Percentiles rank a stretch among this genome's conserved stretches.
Evolutionary conservation across 1,140 invertebrate genomes (phyloP).

Genomic region (Sycophila sp.): DNA sequence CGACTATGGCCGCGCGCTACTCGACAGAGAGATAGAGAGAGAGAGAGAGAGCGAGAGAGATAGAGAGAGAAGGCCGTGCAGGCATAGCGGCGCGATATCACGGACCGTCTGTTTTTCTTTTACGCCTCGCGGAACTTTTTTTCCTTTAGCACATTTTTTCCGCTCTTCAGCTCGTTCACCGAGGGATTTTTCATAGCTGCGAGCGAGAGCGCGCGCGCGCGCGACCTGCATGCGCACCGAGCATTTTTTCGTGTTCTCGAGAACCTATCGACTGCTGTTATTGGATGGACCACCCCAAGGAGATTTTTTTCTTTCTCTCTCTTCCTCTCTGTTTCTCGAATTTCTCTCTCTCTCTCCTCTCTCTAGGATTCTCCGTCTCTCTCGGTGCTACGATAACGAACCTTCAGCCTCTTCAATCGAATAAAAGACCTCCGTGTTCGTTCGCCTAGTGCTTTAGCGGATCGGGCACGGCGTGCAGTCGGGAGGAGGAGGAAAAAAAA

Average conservation of each 20-base stretch:
- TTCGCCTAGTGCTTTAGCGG: neutral
- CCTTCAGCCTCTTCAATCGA: conserved; percentile 29
- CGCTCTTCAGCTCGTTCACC: neutral
- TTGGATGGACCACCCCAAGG: conserved; percentile 1
- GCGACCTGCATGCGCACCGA: neutral
- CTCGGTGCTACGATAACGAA: conserved; percentile 32
- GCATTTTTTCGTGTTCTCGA: neutral
- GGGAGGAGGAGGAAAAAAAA: conserved; percentile 29
- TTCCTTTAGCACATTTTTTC: conserved; percentile 49
- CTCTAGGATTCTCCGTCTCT: too few species aligned
- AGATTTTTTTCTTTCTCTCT: too few species aligned
- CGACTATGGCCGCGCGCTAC: neutral
- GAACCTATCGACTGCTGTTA: neutral
- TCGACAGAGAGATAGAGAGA: neutral
- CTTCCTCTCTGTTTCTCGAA: too few species aligned
- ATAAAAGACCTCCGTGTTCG: conserved; percentile 6
- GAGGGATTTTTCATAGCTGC: conserved; percentile 18
- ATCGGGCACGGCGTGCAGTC: neutral
- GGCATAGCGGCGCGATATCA: conserved; percentile 1
- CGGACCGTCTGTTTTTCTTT: conserved; percentile 49
- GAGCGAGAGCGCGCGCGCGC: neutral
- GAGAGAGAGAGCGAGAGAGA: too few species aligned
- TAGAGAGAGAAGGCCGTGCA: too few species aligned
- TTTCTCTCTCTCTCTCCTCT: too few species aligned
- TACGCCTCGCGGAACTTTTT: conserved; percentile 49